Evolutionary conservation across 1,140 invertebrate species (phyloP), one percentile per base, ranked within the genome.

Genomic region (Drosophila truncata): DNA sequence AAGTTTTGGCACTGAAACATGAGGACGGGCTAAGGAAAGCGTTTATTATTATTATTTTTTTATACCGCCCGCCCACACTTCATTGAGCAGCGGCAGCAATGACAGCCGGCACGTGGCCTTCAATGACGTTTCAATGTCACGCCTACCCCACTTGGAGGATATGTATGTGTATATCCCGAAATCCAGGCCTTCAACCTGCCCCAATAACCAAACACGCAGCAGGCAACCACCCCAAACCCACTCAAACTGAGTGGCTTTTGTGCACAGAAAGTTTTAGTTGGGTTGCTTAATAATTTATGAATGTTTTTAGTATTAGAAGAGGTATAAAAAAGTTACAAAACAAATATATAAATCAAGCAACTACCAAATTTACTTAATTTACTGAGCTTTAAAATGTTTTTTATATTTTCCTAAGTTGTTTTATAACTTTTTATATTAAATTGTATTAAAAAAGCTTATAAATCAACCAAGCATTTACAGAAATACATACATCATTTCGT

Each of bases 101-200:
- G 50, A 57, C 37, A 57, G 11, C 20, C 44, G 70, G 70, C 83
- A 78, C 83, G 83, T 80, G 83, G 77, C 65, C 50, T 61, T 64
- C 83, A 87, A 87, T 87, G 80, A 84, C 84, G 62, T 74, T 84
- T 73, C 83, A 87, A 87, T 87, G 84, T 86, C 83, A 83, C 59
- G 11, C 42, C 50, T 29, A 29, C 14, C 57, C 57, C 39, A 9
- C 23, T 50, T 20, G 33, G 10, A 37, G 33, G 52, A 55, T 25
- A 37, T n/a, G 25, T 46, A 23, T 37, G 31, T n/a, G 18, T 25
- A 55, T 61, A 67, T 74, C 49, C 70, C 47, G 10, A 47, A 74
- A 74, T 73, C 52, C 69, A 72, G 44, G 54, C 39, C 33, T 41
- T 41, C 33, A 69, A 47, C 74, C 63, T 61, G 74, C 55, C 73